Percentiles rank a stretch among this genome's conserved stretches.
These are phyloP conservation scores for Tricholaema leucomelas DNA, from an alignment of 2,113 vertebrate species.

Conservation along the genomic window DNA sequence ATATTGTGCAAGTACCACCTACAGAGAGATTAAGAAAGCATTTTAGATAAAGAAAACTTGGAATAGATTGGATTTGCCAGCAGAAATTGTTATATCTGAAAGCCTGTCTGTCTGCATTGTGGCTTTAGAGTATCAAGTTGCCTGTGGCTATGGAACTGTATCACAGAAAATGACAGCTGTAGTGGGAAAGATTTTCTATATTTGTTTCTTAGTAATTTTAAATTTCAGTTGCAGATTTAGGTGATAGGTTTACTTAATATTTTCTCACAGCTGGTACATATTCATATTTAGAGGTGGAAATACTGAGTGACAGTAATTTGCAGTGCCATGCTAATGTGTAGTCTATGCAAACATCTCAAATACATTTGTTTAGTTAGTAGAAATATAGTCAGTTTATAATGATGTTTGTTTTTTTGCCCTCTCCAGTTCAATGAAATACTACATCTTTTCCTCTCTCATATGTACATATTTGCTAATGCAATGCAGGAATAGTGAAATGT, in stretches of 20 bases:
- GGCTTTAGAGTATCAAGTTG: neutral
- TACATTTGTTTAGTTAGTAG: neutral
- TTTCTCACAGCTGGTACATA: neutral
- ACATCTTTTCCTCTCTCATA: neutral
- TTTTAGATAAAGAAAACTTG: neutral
- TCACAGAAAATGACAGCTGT: neutral
- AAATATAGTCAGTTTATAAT: neutral
- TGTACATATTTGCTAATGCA: neutral
- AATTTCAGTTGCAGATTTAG: neutral
- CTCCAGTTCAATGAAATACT: neutral
- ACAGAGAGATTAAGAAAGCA: neutral
- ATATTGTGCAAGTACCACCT: neutral
- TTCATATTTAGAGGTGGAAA: neutral
- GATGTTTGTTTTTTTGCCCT: neutral
- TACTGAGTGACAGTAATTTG: neutral
- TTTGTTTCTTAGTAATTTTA: neutral
- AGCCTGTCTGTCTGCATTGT: neutral
- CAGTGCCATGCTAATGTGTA: neutral
- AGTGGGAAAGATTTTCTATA: neutral
- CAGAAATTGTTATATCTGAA: neutral
- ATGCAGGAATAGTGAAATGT: neutral
- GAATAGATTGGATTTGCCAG: neutral
- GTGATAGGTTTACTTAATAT: neutral
- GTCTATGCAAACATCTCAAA: neutral
- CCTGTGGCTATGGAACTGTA: neutral